A percentile compares a stretch with the other conserved stretches of the same genome.
Conservation (phyloP, 2,797 vertebrate species). For the Schizothorax lantsangensis region DNA sequence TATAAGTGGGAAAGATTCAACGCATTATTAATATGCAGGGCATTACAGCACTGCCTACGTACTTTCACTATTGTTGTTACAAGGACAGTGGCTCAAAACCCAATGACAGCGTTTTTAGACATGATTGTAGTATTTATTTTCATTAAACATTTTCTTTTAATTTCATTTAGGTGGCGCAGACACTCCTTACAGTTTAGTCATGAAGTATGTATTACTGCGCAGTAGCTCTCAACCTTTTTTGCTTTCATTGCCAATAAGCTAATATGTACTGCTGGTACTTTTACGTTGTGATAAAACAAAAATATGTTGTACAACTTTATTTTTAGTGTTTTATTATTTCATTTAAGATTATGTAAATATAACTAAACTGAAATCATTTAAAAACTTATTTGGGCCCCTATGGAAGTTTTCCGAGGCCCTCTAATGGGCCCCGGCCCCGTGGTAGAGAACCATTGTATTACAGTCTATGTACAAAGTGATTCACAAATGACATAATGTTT, state of each 20-base stretch:
- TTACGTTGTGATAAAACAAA: background rate
- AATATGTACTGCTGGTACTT: background rate
- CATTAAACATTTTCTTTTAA: background rate
- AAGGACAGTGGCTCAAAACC: background rate
- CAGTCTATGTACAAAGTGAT: background rate
- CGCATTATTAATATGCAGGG: background rate
- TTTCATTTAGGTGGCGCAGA: background rate
- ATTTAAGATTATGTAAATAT: background rate
- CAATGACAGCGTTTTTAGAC: background rate
- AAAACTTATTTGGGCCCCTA: background rate
- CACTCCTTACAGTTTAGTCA: background rate
- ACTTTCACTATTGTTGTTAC: background rate
- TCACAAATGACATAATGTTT: background rate
- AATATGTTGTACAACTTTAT: background rate
- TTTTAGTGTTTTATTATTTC: background rate
- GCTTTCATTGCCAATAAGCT: background rate
- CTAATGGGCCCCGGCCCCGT: background rate
- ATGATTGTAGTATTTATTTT: background rate
- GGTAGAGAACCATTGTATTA: background rate
- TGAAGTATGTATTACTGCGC: background rate
- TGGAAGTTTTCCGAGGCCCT: background rate
- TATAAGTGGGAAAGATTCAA: background rate
- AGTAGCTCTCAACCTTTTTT: background rate
- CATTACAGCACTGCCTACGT: background rate
- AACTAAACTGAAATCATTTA: background rate